Base-by-base conservation (phyloP, 2,113 vertebrate species). In the Sinocyclocheilus grahami region DNA sequence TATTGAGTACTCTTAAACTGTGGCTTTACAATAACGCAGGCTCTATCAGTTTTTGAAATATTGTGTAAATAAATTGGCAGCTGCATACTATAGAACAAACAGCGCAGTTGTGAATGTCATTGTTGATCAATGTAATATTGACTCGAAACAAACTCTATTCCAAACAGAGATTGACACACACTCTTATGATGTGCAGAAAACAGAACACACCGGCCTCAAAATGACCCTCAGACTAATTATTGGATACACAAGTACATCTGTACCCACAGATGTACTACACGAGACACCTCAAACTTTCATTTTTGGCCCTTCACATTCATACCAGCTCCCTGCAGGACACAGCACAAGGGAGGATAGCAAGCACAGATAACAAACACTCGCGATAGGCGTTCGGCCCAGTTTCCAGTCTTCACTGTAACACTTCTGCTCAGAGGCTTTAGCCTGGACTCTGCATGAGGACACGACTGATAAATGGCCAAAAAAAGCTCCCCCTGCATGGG, bases 311-410 rank as follows among this genome's bases (percentile, higher is more conserved):
- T 71, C 11, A 13, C 63, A n/a, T 53, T 82, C 5, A 30, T 82
- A 71, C 42, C 46, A 71, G 18, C 24, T 20, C 37, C 60, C 1
- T 53, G 24, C 46, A 82, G 63, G 42, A 51, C 63, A 53, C 80
- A 53, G 63, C 9, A 20, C 51, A 46, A 65, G 42, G 24, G 80
- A 81, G 42, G 63, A 69, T n/a, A 82, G 46, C 65, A 48, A 71
- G 16, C 18, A 12, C 9, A 53, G 80, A 82, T 82, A 82, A 53
- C 46, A 67, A 46, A 48, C 62, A 46, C 79, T 67, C 3, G 16
- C 8, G 80, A 82, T 82, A 82, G 80, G 80, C 80, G 46, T 82
- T 69, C 63, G 63, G 27, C 80, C 80, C 80, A 82, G 80, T 82
- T 82, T 82, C 80, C 80, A 82, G 80, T 53, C 63, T 33, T 51